phyloP scores from a whole-genome alignment of 2,113 vertebrate species.

The chimpanzee (Pan troglodytes) region NHGRI_mPanTro3-v2.1_pri NC_072402.2:174917501-174918000 shows the following conservation, averaged over 20 bases:
- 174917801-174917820: conserved; percentile 71
- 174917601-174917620: conserved; percentile 81
- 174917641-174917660: conserved; percentile 76
- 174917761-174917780: conserved; percentile 66
- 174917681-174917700: conserved; percentile 80
- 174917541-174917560: conserved; percentile 73
- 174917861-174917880: conserved; percentile 65
- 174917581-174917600: conserved; percentile 81
- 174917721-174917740: conserved; percentile 65
- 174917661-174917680: conserved; percentile 83
- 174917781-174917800: conserved; percentile 69
- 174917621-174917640: conserved; percentile 80
- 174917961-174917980: conserved; percentile 81
- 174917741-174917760: conserved; percentile 68
- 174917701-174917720: conserved; percentile 79
- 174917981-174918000: conserved; percentile 85
- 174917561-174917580: conserved; percentile 75
- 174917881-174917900: conserved; percentile 70
- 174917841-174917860: conserved; percentile 66
- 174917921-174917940: conserved; percentile 74
- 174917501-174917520: conserved; percentile 82
- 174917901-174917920: conserved; percentile 63
- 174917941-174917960: conserved; percentile 78
- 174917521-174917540: conserved; percentile 81
- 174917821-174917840: conserved; percentile 66